Conservation (phyloP, 1,140 invertebrate genomes). For the Orchestia grillus region DNA sequence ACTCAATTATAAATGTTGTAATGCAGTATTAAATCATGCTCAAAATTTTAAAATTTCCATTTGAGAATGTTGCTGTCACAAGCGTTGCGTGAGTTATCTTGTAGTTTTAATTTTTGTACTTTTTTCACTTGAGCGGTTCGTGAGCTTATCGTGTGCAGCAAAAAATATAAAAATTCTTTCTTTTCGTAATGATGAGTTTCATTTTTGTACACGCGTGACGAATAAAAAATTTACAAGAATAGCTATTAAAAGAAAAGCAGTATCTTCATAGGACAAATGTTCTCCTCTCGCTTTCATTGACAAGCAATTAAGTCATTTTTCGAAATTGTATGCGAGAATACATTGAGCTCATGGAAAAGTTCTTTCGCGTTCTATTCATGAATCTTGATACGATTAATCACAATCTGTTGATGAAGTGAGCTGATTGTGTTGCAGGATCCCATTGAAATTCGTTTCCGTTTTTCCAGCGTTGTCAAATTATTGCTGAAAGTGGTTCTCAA, state of each 20-base stretch:
- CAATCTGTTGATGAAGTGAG: not conserved
- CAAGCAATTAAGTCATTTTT: not conserved
- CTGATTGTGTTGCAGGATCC: not conserved
- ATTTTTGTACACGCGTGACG: not conserved
- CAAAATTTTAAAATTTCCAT: too few relatives aligned
- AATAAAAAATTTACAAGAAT: not conserved
- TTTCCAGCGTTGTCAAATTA: too few relatives aligned
- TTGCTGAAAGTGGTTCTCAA: too few relatives aligned
- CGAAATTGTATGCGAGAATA: not conserved
- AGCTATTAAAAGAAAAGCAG: not conserved
- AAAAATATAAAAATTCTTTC: not conserved
- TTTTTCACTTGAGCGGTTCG: too few relatives aligned
- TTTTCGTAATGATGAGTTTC: not conserved
- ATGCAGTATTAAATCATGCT: too few relatives aligned
- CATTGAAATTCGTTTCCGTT: too few relatives aligned
- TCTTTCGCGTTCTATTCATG: not conserved
- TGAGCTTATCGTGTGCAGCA: too few relatives aligned
- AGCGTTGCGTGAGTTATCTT: too few relatives aligned
- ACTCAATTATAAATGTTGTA: too few relatives aligned
- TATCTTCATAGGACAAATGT: not conserved
- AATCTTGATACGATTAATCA: not conserved
- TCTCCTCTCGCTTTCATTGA: too few relatives aligned
- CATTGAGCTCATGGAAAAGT: not conserved
- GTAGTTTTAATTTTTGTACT: too few relatives aligned
- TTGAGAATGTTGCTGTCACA: too few relatives aligned